Evolutionary conservation across 1,140 invertebrate genomes (phyloP).

Genomic region (Drosophila aff.): DNA sequence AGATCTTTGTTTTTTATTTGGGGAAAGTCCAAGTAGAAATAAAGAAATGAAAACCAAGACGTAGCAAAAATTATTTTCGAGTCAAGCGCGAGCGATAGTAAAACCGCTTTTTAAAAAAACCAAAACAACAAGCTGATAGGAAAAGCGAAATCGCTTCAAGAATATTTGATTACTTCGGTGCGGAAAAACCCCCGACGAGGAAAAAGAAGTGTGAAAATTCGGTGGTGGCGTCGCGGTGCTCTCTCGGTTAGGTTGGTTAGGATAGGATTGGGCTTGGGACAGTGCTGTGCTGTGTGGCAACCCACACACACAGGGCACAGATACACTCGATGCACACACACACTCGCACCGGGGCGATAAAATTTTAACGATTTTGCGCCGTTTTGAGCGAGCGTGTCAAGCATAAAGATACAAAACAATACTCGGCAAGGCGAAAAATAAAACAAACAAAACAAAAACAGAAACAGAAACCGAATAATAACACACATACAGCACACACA

Average conservation of each 20-base stretch:
- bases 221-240: conserved; percentile 26
- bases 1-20: conserved; percentile 33
- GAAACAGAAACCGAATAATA: conserved; percentile 27
- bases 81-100: conserved; percentile 16
- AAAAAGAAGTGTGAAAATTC: conserved; percentile 57
- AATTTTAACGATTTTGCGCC: conserved; percentile 82
- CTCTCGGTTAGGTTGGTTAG: conserved; percentile 44
- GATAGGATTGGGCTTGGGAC: conserved; percentile 7
- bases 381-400: conserved; percentile 74
- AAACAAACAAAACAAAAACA: conserved; percentile 42
- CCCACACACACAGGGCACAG: conserved; percentile 8
- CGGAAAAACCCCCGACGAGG: conserved; percentile 30
- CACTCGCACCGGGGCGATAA: conserved; percentile 65
- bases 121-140: conserved; percentile 25
- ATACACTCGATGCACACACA: conserved; percentile 34
- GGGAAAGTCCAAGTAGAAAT: conserved; percentile 28
- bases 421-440: conserved; percentile 44
- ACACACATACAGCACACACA: conserved; percentile 40
- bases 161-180: conserved; percentile 64
- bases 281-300: neutral
- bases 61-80: conserved; percentile 28
- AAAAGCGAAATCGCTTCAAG: conserved; percentile 54
- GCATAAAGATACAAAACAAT: conserved; percentile 79
- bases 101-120: conserved; percentile 7
- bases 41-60: neutral